A percentile compares a stretch with the other conserved stretches of the same genome.
Conservation (phyloP, 2,888 invertebrate genomes). For the Drosophila siamana region DNA sequence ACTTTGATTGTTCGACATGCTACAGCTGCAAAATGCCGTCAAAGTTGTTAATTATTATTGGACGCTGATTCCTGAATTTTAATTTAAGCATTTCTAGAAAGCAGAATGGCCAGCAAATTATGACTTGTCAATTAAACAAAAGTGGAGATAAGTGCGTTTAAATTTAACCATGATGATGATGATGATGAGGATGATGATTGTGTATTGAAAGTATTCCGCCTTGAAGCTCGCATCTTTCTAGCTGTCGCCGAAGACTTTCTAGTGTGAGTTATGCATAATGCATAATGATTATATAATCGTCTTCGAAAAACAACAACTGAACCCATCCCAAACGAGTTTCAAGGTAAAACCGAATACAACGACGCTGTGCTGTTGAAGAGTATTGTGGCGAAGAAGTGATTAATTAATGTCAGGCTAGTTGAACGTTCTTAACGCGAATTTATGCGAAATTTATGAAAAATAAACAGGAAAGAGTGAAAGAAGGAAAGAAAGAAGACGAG, state of each 20-base stretch:
- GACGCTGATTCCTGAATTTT: slow-evolving; percentile 39
- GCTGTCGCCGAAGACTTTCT: slow-evolving; percentile 63
- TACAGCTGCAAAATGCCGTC: background rate
- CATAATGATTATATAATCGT: slow-evolving; percentile 47
- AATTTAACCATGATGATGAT: slow-evolving; percentile 67
- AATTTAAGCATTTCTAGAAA: slow-evolving; percentile 32
- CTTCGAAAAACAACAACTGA: background rate
- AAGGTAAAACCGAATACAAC: background rate
- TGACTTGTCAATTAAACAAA: slow-evolving; percentile 24
- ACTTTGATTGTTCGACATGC: slow-evolving; percentile 24
- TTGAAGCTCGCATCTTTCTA: slow-evolving; percentile 3
- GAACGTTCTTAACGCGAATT: slow-evolving; percentile 51
- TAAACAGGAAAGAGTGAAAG: slow-evolving; percentile 16
- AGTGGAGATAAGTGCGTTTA: slow-evolving; percentile 50
- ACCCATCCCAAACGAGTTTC: slow-evolving; percentile 39
- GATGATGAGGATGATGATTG: background rate
- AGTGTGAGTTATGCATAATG: slow-evolving; percentile 51
- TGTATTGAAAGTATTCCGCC: slow-evolving; percentile 7
- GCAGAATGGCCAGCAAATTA: slow-evolving; percentile 20
- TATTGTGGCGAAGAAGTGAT: slow-evolving; percentile 56
- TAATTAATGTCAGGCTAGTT: slow-evolving; percentile 69
- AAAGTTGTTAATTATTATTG: slow-evolving; percentile 16
- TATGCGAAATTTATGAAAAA: slow-evolving; percentile 49
- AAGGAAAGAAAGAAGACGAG: slow-evolving; percentile 17
- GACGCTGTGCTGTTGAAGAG: background rate